phyloP scores from a whole-genome alignment of 2,888 invertebrate genomes.

The Hermaeophaga mercurialis region DNA sequence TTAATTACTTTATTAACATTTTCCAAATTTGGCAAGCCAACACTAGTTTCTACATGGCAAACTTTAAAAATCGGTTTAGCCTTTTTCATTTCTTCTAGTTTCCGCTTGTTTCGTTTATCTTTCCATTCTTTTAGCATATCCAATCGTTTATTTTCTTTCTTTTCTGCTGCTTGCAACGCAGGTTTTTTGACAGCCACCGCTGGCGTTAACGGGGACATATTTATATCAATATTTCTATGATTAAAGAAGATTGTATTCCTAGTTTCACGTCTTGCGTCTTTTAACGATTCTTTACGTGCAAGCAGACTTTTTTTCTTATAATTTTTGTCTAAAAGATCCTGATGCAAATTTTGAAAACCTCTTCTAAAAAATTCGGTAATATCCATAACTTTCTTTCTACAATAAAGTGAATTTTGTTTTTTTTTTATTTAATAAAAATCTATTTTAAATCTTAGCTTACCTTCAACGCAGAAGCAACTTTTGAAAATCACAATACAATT shows the following conservation, averaged over 20 bases:
- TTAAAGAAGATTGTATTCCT: conserved; percentile 31
- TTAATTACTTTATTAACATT: conserved; percentile 46
- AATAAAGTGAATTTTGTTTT: too few relatives aligned
- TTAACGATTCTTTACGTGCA: conserved; percentile 20
- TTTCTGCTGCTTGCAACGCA: not conserved
- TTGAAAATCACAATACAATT: too few relatives aligned
- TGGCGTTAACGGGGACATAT: conserved; percentile 34
- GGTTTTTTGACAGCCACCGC: conserved; percentile 12
- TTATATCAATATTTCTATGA: conserved; percentile 33
- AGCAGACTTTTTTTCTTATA: conserved; percentile 29
- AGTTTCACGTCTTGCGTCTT: conserved; percentile 28
- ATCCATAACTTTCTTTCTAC: too few relatives aligned
- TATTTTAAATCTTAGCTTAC: too few relatives aligned
- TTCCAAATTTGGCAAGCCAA: conserved; percentile 40
- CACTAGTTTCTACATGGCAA: conserved; percentile 35
- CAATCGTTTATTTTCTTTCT: conserved; percentile 32
- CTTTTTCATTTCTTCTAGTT: conserved; percentile 39
- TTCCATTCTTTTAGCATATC: conserved; percentile 49
- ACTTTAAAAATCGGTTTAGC: conserved; percentile 51
- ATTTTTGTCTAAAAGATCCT: conserved; percentile 29
- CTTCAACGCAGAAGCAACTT: too few relatives aligned
- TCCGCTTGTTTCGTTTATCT: conserved; percentile 43
- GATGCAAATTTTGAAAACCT: conserved; percentile 30
- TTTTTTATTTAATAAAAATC: too few relatives aligned
- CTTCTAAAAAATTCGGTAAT: conserved; percentile 32